Percentiles rank a stretch among this genome's conserved stretches.
phyloP scores from a whole-genome alignment of 2,888 invertebrate genomes.

The Belgica antarctica region DNA sequence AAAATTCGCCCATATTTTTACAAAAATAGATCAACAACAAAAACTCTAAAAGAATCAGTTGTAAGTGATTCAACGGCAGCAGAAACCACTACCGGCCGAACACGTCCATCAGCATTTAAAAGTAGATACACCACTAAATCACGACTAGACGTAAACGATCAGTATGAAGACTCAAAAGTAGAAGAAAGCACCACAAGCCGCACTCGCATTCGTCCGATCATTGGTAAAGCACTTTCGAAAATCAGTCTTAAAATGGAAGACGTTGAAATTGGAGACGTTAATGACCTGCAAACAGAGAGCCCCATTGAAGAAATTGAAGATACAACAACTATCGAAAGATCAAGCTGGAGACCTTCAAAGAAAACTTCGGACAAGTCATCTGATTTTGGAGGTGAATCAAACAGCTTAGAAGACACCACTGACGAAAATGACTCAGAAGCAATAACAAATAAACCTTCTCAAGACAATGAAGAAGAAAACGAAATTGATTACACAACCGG shows the following conservation, averaged over 20 bases:
- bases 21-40: too few species aligned
- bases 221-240: not conserved
- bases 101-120: not conserved
- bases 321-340: not conserved
- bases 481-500: constrained; percentile 39
- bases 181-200: constrained; percentile 18
- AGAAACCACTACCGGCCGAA: not conserved
- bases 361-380: not conserved
- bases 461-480: constrained; percentile 45
- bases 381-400: not conserved
- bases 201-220: not conserved
- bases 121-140: not conserved
- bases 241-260: not conserved
- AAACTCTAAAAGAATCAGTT: too few species aligned
- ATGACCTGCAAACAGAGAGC: not conserved
- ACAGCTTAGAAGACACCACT: not conserved
- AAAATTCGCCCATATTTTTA: too few species aligned
- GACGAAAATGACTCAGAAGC: not conserved
- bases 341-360: not conserved
- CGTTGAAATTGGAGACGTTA: constrained; percentile 1
- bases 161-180: not conserved
- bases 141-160: not conserved
- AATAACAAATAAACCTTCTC: not conserved
- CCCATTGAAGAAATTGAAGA: not conserved
- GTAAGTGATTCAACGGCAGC: not conserved